These are phyloP conservation scores for Acronicta psi DNA, from an alignment of 2,888 invertebrate species.

Conservation along the genomic window DNA sequence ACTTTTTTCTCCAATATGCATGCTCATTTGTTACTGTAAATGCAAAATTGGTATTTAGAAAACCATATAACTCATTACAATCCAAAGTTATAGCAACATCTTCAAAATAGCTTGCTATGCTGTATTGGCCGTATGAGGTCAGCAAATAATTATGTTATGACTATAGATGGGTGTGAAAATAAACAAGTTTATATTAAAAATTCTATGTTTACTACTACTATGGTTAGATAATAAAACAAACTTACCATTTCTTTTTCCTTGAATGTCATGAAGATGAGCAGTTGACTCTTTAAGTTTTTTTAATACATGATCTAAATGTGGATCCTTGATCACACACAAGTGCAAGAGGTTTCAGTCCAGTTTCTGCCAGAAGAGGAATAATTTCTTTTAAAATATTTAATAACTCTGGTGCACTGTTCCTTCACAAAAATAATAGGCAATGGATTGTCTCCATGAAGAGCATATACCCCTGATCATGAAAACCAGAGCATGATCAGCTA, in stretches of 20 bases:
- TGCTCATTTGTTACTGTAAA: too few relatives aligned
- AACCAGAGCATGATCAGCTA: constrained; percentile 48
- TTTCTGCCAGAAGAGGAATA: constrained; percentile 26
- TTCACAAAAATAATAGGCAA: constrained; percentile 54
- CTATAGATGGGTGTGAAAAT: too few relatives aligned
- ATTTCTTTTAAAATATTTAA: constrained; percentile 47
- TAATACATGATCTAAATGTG: constrained; percentile 46
- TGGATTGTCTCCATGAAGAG: constrained; percentile 35
- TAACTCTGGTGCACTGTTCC: constrained; percentile 40
- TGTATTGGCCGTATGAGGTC: too few relatives aligned
- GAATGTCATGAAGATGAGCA: constrained; percentile 8
- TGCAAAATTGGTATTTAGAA: too few relatives aligned
- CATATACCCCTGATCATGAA: constrained; percentile 50
- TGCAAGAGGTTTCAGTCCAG: constrained; percentile 41
- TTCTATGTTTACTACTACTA: too few relatives aligned
- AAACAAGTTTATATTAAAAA: too few relatives aligned
- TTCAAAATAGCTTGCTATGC: too few relatives aligned
- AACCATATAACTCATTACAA: too few relatives aligned
- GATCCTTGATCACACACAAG: constrained; percentile 53
- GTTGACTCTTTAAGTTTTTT: constrained; percentile 17
- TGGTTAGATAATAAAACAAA: too few relatives aligned
- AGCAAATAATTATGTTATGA: too few relatives aligned
- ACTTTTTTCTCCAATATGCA: too few relatives aligned
- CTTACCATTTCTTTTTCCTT: neutral
- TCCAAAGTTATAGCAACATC: too few relatives aligned